A percentile compares a stretch with the other conserved stretches of the same genome.
Evolutionary conservation across 1,140 invertebrate genomes (phyloP).

Genomic region (Caenorhabditis briggsae): DNA sequence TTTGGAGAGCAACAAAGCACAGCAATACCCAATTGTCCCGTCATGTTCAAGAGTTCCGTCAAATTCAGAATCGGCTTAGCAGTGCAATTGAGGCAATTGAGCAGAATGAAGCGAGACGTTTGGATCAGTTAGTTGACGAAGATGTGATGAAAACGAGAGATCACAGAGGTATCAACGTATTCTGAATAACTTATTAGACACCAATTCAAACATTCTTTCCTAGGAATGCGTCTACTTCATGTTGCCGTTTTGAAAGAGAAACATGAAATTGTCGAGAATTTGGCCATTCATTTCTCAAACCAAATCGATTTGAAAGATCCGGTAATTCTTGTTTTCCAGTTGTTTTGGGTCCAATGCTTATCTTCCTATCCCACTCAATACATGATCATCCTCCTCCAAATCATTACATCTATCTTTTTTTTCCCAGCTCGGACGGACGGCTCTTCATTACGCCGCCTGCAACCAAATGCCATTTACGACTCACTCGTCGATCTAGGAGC

Average conservation of each 20-base stretch:
- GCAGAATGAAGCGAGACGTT: constrained; percentile 69
- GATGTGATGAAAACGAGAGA: constrained; percentile 73
- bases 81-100: constrained; percentile 71
- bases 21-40: constrained; percentile 71
- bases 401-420: neutral
- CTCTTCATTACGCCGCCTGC: constrained; percentile 74
- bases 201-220: neutral
- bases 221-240: constrained; percentile 74
- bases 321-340: constrained; percentile 61
- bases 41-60: constrained; percentile 73
- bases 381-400: neutral
- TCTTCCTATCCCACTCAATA: neutral
- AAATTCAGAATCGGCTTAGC: constrained; percentile 70
- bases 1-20: constrained; percentile 74
- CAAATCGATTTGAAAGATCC: constrained; percentile 70
- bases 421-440: constrained; percentile 72
- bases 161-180: constrained; percentile 67
- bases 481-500: constrained; percentile 76
- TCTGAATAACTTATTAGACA: neutral
- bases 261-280: constrained; percentile 74
- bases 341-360: too few relatives aligned
- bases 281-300: constrained; percentile 70
- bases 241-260: constrained; percentile 74
- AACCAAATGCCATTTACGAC: constrained; percentile 78
- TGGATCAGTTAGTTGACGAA: constrained; percentile 63